Percentiles rank a stretch among this genome's conserved stretches.
phyloP scores from a whole-genome alignment of 2,888 invertebrate species.

The Neoaliturus tenellus region DNA sequence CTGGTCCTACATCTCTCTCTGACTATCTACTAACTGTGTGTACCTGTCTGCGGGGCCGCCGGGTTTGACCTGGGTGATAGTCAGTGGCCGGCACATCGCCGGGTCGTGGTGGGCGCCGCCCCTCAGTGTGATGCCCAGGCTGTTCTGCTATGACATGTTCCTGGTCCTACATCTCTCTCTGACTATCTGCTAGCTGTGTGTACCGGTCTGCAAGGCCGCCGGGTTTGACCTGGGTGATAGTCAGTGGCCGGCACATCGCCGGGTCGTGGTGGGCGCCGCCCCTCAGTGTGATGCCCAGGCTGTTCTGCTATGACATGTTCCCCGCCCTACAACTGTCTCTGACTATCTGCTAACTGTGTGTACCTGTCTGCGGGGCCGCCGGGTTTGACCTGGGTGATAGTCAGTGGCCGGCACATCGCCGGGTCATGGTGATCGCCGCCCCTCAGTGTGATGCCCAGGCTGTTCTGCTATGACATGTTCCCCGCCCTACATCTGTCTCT shows the following conservation, averaged over 20 bases:
- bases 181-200: too few species aligned
- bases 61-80: conserved; percentile 92
- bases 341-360: too few species aligned
- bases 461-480: conserved; percentile 80
- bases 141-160: too few species aligned
- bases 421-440: conserved; percentile 84
- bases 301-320: conserved; percentile 80
- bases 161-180: too few species aligned
- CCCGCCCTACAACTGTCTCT: too few species aligned
- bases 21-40: too few species aligned
- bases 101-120: conserved; percentile 84
- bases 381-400: conserved; percentile 92
- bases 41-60: conserved; percentile 91
- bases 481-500: too few species aligned
- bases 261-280: conserved; percentile 84
- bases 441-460: conserved; percentile 91
- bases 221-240: conserved; percentile 92
- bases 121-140: conserved; percentile 92
- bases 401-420: conserved; percentile 83
- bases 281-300: conserved; percentile 91
- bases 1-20: too few species aligned
- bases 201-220: conserved; percentile 91
- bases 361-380: conserved; percentile 91
- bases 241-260: conserved; percentile 83
- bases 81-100: conserved; percentile 83